Conservation (phyloP, 1,140 invertebrate genomes). For the Aphidius ervi region DNA sequence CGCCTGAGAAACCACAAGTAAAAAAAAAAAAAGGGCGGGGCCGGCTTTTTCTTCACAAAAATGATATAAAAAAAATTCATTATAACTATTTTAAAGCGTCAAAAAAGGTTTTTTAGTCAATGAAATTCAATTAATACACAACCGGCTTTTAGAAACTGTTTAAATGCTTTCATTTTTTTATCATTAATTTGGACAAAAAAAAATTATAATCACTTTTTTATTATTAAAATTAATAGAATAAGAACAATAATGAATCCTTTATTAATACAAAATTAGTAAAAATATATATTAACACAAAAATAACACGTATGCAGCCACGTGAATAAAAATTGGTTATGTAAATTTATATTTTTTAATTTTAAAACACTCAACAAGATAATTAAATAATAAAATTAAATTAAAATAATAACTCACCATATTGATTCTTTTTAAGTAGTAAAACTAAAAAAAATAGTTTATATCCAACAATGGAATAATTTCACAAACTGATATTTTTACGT, state of each 20-base stretch:
- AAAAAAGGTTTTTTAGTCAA: too few relatives aligned
- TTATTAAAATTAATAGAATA: background rate
- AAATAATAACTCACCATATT: too few relatives aligned
- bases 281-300: too few relatives aligned
- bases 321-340: too few relatives aligned
- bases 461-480: background rate
- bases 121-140: background rate
- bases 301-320: too few relatives aligned
- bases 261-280: too few relatives aligned
- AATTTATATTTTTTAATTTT: too few relatives aligned
- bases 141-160: background rate
- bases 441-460: too few relatives aligned
- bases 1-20: background rate
- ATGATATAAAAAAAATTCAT: background rate
- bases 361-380: too few relatives aligned
- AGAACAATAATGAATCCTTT: background rate
- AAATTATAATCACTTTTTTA: background rate
- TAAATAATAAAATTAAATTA: too few relatives aligned
- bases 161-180: background rate
- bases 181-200: background rate
- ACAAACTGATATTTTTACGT: constrained; percentile 7
- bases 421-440: too few relatives aligned
- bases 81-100: background rate
- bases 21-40: background rate
- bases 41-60: constrained; percentile 1